Evolutionary conservation across 2,797 vertebrate species (phyloP).

Genomic region (Otolemur crassicaudatus): DNA sequence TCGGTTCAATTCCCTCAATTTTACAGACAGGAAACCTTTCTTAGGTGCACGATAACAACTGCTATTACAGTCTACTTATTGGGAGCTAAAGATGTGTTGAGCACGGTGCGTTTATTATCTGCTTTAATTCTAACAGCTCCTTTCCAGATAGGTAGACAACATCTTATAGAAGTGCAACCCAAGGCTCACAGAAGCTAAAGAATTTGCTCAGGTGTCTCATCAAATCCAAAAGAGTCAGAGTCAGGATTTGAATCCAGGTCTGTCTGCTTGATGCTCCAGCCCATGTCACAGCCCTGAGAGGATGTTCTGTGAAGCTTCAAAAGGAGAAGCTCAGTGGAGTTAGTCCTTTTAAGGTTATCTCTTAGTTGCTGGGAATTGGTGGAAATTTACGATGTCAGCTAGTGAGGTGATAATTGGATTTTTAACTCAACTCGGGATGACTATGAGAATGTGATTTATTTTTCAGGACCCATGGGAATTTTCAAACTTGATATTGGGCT

Average conservation of each 20-base stretch:
- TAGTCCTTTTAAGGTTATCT: constrained; percentile 43
- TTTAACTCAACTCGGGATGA: constrained; percentile 62
- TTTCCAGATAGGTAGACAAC: neutral
- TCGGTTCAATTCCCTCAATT: neutral
- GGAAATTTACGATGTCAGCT: constrained; percentile 63
- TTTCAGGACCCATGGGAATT: constrained; percentile 53
- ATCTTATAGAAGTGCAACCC: neutral
- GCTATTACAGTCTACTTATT: neutral
- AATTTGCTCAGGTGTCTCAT: neutral
- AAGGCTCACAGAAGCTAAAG: neutral
- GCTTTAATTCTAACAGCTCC: neutral
- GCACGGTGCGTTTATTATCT: neutral
- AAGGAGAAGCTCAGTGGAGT: neutral
- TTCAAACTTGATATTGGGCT: constrained; percentile 38
- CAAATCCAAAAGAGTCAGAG: neutral
- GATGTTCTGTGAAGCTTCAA: neutral
- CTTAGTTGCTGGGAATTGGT: constrained; percentile 42
- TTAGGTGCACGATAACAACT: neutral
- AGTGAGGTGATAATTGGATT: constrained; percentile 73
- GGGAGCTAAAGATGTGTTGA: neutral
- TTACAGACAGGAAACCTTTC: neutral
- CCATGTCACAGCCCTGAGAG: neutral
- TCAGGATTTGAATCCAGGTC: constrained; percentile 29
- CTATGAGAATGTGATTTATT: constrained; percentile 70
- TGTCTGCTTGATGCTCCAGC: neutral